These are phyloP conservation scores for Rhabdornis inornatus DNA, from an alignment of 2,113 vertebrate genomes.

Conservation along the genomic window DNA sequence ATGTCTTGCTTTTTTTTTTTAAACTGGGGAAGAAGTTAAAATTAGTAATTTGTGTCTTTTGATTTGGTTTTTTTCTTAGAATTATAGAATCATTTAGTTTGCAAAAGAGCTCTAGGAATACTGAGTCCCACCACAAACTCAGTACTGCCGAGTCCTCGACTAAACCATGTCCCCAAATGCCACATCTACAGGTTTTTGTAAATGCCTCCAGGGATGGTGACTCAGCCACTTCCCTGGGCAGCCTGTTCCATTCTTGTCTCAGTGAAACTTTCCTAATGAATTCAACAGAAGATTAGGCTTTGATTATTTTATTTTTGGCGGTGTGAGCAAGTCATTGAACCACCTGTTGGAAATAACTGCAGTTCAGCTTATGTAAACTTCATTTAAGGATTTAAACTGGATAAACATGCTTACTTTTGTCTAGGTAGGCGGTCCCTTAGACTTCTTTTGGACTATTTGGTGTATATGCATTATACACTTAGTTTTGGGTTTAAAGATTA, in stretches of 20 bases:
- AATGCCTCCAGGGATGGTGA: neutral
- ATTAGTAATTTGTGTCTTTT: neutral
- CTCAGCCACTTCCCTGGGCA: neutral
- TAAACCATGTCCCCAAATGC: neutral
- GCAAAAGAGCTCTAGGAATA: neutral
- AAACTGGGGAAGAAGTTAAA: neutral
- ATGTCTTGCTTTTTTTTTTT: neutral
- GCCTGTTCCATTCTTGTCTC: neutral
- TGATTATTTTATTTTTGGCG: constrained; percentile 32
- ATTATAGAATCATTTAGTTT: neutral
- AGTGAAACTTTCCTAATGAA: neutral
- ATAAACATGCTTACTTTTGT: neutral
- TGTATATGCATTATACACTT: neutral
- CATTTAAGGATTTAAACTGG: neutral
- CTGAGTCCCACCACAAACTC: neutral
- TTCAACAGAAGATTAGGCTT: neutral
- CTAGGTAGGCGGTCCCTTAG: neutral
- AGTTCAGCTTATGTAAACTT: constrained; percentile 24
- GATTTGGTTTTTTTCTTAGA: neutral
- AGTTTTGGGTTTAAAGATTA: neutral
- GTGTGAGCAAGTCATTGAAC: neutral
- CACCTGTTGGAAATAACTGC: constrained; percentile 41
- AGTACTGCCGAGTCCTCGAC: neutral
- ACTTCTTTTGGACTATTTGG: neutral
- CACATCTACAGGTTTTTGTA: neutral